These are phyloP conservation scores for Myathropa florea DNA, from an alignment of 2,888 invertebrate species.

Conservation along the genomic window DNA sequence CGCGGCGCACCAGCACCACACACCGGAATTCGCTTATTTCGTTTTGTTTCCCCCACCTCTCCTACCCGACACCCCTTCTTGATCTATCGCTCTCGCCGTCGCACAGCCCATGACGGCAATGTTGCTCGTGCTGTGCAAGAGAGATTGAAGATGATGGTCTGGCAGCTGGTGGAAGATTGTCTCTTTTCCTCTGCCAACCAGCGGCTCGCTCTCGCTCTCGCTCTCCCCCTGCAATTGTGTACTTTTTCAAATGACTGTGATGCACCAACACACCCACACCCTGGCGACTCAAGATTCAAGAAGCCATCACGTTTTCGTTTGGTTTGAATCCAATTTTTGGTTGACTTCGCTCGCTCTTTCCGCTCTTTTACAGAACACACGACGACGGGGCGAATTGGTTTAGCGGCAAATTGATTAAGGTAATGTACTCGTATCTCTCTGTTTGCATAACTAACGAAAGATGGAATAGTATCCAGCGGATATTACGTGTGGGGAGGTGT, in stretches of 20 bases:
- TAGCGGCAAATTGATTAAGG: constrained; percentile 37
- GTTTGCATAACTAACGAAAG: constrained; percentile 53
- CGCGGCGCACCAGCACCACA: constrained; percentile 58
- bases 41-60: constrained; percentile 47
- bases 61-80: neutral
- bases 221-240: constrained; percentile 23
- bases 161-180: constrained; percentile 15
- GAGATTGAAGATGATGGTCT: neutral
- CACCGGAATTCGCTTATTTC: constrained; percentile 67
- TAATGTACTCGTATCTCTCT: too few species aligned
- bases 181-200: constrained; percentile 40
- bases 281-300: neutral
- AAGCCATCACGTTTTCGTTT: constrained; percentile 45
- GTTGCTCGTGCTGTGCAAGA: neutral
- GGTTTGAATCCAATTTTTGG: constrained; percentile 6
- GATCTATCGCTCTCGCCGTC: neutral
- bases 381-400: constrained; percentile 16
- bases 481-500: constrained; percentile 12
- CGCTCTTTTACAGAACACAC: neutral
- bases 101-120: neutral
- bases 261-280: constrained; percentile 38
- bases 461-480: constrained; percentile 10
- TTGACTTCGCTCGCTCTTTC: neutral
- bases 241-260: constrained; percentile 19
- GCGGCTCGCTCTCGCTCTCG: neutral